Evolutionary conservation across 2,113 vertebrate species (phyloP).

Genomic region (Zootoca vivipara): DNA sequence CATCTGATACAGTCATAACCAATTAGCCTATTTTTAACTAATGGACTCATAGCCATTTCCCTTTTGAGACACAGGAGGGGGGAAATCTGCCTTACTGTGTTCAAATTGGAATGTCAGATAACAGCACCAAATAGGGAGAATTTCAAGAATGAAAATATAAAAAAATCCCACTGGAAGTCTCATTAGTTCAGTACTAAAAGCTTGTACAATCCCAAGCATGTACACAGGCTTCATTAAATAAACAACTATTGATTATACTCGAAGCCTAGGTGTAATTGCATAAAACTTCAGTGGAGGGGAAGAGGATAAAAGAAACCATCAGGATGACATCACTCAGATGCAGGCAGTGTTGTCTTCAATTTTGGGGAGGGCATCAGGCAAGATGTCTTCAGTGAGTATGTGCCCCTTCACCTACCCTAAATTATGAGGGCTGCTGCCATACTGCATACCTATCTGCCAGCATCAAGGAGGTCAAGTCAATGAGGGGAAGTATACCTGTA

Average conservation of each 20-base stretch:
- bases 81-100: not conserved
- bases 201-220: not conserved
- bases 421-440: not conserved
- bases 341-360: not conserved
- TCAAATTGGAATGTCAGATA: not conserved
- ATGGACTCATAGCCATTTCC: not conserved
- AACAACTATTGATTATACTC: not conserved
- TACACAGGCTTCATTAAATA: rapidly evolving
- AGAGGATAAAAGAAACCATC: not conserved
- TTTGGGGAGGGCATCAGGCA: not conserved
- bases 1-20: not conserved
- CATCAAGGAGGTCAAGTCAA: not conserved
- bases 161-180: not conserved
- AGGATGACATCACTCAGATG: not conserved
- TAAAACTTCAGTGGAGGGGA: not conserved
- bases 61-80: rapidly evolving
- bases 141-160: not conserved
- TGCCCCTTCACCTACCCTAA: not conserved
- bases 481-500: not conserved
- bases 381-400: not conserved
- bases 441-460: not conserved
- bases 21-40: constrained; percentile 15
- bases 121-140: not conserved
- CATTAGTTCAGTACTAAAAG: constrained; percentile 1
- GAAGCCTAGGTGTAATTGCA: not conserved